These are phyloP conservation scores for Tor tambroides DNA, from an alignment of 2,113 vertebrate genomes.

Conservation along the genomic window DNA sequence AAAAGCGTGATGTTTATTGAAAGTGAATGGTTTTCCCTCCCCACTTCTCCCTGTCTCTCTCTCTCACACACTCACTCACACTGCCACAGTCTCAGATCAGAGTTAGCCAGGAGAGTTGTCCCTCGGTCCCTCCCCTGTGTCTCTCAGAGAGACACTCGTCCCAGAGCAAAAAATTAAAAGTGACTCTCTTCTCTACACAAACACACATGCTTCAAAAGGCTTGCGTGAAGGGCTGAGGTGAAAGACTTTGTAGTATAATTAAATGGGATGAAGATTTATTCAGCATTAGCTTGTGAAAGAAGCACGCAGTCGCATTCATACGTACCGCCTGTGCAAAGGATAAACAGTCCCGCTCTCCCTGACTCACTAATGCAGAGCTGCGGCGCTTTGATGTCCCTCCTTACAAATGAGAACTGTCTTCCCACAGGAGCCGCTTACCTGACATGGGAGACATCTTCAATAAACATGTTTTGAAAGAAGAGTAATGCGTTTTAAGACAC, in stretches of 20 bases:
- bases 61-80: neutral
- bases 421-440: neutral
- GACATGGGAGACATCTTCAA: conserved; percentile 8
- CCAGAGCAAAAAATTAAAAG: conserved; percentile 56
- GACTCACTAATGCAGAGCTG: conserved; percentile 32
- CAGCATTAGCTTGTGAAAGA: conserved; percentile 53
- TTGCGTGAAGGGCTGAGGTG: conserved; percentile 44
- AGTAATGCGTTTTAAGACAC: neutral
- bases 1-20: conserved; percentile 55
- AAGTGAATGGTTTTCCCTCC: conserved; percentile 50
- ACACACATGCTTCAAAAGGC: conserved; percentile 38
- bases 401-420: conserved; percentile 34
- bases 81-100: conserved; percentile 40
- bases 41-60: neutral
- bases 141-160: conserved; percentile 36
- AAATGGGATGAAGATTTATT: conserved; percentile 59
- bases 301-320: conserved; percentile 15
- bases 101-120: conserved; percentile 31
- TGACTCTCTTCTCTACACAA: conserved; percentile 14
- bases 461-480: conserved; percentile 29
- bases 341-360: conserved; percentile 49
- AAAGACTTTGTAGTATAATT: conserved; percentile 60
- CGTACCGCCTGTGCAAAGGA: conserved; percentile 16
- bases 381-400: conserved; percentile 49
- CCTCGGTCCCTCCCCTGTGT: conserved; percentile 34